phyloP scores from a whole-genome alignment of 2,113 vertebrate species.

The Herpailurus yagouaroundi region DNA sequence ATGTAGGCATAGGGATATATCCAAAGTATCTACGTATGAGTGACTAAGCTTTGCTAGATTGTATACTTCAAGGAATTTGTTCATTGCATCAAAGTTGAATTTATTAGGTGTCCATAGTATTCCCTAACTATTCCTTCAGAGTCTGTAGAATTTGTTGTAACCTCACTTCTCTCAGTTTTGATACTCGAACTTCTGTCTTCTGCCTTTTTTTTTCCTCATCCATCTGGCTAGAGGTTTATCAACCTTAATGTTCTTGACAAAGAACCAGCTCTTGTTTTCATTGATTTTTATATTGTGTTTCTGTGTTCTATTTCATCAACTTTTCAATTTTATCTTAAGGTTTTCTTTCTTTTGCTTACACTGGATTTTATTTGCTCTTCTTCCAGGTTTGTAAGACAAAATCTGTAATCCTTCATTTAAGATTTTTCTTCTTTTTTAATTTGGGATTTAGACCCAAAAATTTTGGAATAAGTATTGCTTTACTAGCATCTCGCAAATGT shows the following conservation, averaged over 20 bases:
- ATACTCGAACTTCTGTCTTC: neutral
- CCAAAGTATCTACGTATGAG: neutral
- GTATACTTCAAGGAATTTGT: too few species aligned
- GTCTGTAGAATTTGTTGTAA: neutral
- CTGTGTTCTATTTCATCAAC: neutral
- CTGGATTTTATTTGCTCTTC: neutral
- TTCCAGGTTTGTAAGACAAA: neutral
- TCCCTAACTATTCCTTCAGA: neutral
- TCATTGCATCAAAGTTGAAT: too few species aligned
- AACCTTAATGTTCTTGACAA: too few species aligned
- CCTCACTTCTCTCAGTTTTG: too few species aligned
- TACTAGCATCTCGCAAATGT: neutral
- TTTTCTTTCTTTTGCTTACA: neutral
- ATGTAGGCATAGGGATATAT: neutral
- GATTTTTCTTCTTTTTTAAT: neutral
- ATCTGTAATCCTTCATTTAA: neutral
- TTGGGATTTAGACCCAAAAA: neutral
- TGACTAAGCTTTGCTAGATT: neutral
- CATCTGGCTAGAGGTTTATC: too few species aligned
- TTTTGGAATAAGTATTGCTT: neutral
- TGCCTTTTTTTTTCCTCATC: neutral
- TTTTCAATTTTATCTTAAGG: neutral
- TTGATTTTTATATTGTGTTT: neutral
- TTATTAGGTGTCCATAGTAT: too few species aligned
- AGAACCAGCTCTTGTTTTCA: too few species aligned